phyloP scores from a whole-genome alignment of 2,113 vertebrate species.

The Fulmarus glacialis region DNA sequence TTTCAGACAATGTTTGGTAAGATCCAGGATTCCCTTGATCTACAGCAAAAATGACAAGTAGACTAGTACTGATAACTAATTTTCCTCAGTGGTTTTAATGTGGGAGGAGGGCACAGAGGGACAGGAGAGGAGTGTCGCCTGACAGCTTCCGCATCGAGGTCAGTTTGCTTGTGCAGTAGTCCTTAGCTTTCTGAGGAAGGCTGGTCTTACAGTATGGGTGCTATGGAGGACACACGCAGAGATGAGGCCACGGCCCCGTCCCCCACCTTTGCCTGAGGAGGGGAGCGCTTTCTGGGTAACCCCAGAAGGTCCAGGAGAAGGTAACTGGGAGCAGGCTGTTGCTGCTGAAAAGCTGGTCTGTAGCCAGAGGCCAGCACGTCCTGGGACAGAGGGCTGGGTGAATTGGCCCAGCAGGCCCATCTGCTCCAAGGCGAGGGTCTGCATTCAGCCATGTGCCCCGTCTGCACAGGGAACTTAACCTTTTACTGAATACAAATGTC shows the following conservation, averaged over 20 bases:
- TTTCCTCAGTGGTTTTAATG: background rate
- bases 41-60: background rate
- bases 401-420: background rate
- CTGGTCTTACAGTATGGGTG: fast-evolving
- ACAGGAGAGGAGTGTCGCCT: background rate
- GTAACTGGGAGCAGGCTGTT: background rate
- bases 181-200: background rate
- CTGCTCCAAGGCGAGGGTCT: background rate
- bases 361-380: background rate
- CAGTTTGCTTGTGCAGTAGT: background rate
- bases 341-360: background rate
- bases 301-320: background rate
- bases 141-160: background rate
- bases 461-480: background rate
- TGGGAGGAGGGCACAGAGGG: background rate
- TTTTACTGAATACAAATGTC: background rate
- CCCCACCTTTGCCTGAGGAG: background rate
- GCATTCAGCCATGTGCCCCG: background rate
- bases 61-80: background rate
- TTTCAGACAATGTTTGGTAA: background rate
- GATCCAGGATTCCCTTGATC: background rate
- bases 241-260: background rate
- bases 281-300: fast-evolving
- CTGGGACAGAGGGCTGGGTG: background rate
- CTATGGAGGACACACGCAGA: fast-evolving